phyloP scores from a whole-genome alignment of 2,797 vertebrate species.

The Pseudocheirus occidentalis region DNA sequence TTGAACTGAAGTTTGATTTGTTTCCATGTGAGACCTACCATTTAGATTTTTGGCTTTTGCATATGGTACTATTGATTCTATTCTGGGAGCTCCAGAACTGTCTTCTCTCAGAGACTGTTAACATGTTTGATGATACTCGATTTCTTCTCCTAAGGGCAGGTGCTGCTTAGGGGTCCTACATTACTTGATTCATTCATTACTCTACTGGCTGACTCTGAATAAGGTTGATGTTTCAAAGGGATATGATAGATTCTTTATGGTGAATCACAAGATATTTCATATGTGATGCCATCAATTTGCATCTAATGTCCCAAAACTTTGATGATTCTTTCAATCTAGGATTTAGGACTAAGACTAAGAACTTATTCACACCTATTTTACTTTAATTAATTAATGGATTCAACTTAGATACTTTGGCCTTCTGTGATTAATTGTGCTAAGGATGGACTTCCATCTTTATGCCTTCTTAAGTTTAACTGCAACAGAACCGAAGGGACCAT shows the following conservation, averaged over 20 bases:
- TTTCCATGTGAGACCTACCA: not conserved
- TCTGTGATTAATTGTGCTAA: not conserved
- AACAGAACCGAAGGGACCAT: conserved; percentile 73
- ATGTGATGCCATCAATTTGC: not conserved
- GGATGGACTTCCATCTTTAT: not conserved
- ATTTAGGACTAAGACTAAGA: no score
- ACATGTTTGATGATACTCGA: conserved; percentile 51
- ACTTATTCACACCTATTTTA: not conserved
- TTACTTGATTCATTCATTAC: not conserved
- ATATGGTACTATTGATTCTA: conserved; percentile 23
- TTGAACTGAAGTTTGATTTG: conserved; percentile 31
- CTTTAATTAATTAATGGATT: not conserved
- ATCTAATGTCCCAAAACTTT: not conserved
- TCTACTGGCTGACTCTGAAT: not conserved
- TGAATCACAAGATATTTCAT: not conserved
- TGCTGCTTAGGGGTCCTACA: not conserved
- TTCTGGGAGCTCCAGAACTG: not conserved
- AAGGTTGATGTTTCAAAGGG: not conserved
- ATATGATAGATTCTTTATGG: not conserved
- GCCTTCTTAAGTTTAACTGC: conserved; percentile 18
- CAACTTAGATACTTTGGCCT: not conserved
- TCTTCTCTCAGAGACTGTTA: not conserved
- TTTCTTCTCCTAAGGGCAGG: not conserved
- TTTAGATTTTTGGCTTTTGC: conserved; percentile 30
- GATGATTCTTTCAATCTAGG: not conserved